Conservation (phyloP, 2,113 vertebrate genomes). For the Corydoras maculifer region DNA sequence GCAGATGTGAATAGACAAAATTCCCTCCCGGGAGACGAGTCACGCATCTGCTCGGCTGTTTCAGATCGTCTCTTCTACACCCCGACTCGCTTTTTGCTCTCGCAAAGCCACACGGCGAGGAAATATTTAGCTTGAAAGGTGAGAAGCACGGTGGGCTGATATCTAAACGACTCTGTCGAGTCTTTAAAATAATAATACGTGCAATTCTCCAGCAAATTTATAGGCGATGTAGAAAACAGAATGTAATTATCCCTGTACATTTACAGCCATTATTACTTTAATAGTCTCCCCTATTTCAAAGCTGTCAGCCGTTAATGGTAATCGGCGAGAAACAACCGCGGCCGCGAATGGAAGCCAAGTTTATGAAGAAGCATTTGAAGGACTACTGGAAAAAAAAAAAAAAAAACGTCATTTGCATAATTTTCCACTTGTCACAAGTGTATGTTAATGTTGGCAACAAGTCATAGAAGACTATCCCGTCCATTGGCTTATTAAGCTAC, state of each 20-base stretch:
- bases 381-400: neutral
- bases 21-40: slow-evolving; percentile 45
- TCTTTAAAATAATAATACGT: neutral
- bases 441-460: neutral
- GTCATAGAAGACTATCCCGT: neutral
- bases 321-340: slow-evolving; percentile 1
- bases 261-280: neutral
- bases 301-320: slow-evolving; percentile 1
- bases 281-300: neutral
- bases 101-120: neutral
- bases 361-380: slow-evolving; percentile 9
- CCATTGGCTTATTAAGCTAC: neutral
- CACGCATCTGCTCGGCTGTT: slow-evolving; percentile 46
- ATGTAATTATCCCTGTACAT: neutral
- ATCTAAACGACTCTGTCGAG: slow-evolving; percentile 12
- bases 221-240: neutral
- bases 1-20: slow-evolving; percentile 38
- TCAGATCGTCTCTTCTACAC: slow-evolving; percentile 46
- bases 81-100: slow-evolving; percentile 18
- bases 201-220: neutral
- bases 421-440: neutral
- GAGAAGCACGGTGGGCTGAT: slow-evolving; percentile 1
- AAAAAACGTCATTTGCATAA: neutral
- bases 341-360: neutral
- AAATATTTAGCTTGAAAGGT: slow-evolving; percentile 19